Percentiles rank a stretch among this genome's conserved stretches.
Conservation (phyloP, 2,113 vertebrate genomes). For the Cololabis saira region DNA sequence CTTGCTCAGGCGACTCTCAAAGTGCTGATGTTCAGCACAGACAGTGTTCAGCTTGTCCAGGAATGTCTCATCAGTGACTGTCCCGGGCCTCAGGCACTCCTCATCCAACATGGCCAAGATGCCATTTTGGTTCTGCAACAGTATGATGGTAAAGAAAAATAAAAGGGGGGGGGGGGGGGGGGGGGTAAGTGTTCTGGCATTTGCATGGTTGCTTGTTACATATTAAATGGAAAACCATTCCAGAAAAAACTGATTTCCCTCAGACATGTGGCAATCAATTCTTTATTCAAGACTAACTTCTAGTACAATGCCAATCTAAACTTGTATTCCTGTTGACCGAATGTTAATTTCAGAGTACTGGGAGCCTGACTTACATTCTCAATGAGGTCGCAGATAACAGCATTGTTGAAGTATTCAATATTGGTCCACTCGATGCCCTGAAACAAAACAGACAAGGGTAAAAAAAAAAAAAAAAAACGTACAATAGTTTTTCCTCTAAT, state of each 20-base stretch:
- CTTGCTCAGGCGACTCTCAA: conserved; percentile 97
- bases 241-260: no score
- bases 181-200: no score
- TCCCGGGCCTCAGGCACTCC: conserved; percentile 94
- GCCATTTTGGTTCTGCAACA: conserved; percentile 86
- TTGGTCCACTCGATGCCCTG: conserved; percentile 99
- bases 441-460: conserved; percentile 63
- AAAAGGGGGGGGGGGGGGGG: no score
- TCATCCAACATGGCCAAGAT: conserved; percentile 99
- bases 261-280: no score
- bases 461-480: no score
- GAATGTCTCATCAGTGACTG: conserved; percentile 95
- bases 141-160: not conserved
- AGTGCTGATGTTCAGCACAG: conserved; percentile 95
- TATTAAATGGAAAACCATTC: no score
- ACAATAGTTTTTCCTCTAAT: no score
- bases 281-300: not conserved
- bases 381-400: conserved; percentile 97
- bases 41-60: conserved; percentile 96
- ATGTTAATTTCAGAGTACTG: not conserved
- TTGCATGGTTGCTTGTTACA: no score
- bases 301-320: not conserved
- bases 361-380: conserved; percentile 92
- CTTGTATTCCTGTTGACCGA: not conserved
- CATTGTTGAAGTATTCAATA: conserved; percentile 99